Conservation (phyloP, 2,797 vertebrate genomes). For the Emys orbicularis region DNA sequence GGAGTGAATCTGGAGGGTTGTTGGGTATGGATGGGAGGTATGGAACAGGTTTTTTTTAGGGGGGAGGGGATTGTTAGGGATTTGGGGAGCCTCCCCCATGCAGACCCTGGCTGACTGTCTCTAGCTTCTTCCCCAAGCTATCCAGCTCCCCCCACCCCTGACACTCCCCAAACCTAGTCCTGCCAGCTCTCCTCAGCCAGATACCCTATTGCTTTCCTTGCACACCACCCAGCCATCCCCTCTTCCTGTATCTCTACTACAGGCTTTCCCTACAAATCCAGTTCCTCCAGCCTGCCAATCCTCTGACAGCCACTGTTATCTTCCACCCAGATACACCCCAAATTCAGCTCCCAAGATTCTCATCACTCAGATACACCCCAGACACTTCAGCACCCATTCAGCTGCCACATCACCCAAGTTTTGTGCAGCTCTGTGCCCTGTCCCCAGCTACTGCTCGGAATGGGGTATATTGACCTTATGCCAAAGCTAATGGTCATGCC, state of each 20-base stretch:
- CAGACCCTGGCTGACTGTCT: background rate
- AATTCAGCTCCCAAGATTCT: background rate
- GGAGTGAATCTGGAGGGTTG: too few relatives aligned
- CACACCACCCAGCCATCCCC: too few relatives aligned
- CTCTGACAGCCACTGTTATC: background rate
- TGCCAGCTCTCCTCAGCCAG: background rate
- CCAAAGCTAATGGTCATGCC: background rate
- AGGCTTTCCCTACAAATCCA: background rate
- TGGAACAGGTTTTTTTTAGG: too few relatives aligned
- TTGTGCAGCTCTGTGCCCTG: background rate
- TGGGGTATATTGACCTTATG: background rate
- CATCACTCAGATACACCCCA: background rate
- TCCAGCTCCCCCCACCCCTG: background rate
- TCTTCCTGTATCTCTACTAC: background rate
- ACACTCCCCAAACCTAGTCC: background rate
- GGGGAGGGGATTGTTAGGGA: too few relatives aligned
- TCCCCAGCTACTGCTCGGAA: background rate
- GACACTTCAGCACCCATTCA: background rate
- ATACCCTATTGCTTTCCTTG: background rate
- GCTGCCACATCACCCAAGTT: background rate
- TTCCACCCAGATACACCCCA: background rate
- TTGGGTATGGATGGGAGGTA: too few relatives aligned
- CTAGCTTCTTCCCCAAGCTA: background rate
- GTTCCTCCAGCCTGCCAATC: background rate
- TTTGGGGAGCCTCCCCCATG: too few relatives aligned